Conservation (phyloP, 2,888 invertebrate genomes). For the Drosophila gaucha region DNA sequence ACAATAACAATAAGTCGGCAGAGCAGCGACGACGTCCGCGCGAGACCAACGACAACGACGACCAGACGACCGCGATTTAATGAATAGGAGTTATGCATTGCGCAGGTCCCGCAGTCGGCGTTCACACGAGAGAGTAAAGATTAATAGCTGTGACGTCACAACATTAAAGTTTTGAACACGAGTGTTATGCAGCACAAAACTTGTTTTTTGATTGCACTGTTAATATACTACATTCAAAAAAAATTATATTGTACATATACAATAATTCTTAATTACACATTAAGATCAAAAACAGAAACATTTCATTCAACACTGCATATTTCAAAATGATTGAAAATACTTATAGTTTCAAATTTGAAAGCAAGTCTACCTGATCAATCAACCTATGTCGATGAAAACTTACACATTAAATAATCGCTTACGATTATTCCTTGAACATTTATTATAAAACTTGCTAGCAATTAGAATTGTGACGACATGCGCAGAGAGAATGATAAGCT, state of each 20-base stretch:
- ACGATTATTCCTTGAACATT: background rate
- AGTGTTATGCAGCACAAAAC: background rate
- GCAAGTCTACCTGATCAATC: too few relatives aligned
- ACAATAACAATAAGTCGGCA: slow-evolving; percentile 61
- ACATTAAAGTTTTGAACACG: background rate
- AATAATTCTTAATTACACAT: too few relatives aligned
- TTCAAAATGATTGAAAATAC: too few relatives aligned
- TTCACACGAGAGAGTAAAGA: slow-evolving; percentile 11
- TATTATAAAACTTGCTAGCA: too few relatives aligned
- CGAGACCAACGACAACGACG: slow-evolving; percentile 54
- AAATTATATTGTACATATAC: too few relatives aligned
- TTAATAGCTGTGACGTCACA: slow-evolving; percentile 37
- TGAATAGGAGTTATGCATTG: slow-evolving; percentile 32
- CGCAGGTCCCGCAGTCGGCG: slow-evolving; percentile 43
- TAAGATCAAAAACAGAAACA: too few relatives aligned
- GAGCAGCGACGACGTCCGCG: slow-evolving; percentile 50
- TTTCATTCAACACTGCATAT: too few relatives aligned
- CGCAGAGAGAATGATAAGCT: background rate
- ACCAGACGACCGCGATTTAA: slow-evolving; percentile 41
- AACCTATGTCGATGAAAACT: too few relatives aligned
- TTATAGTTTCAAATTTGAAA: too few relatives aligned
- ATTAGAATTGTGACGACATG: slow-evolving; percentile 31
- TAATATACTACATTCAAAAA: background rate
- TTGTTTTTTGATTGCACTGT: too few relatives aligned
- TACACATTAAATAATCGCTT: background rate